Conservation (phyloP, 1,140 invertebrate species). For the Drosophila triauraria region DNA sequence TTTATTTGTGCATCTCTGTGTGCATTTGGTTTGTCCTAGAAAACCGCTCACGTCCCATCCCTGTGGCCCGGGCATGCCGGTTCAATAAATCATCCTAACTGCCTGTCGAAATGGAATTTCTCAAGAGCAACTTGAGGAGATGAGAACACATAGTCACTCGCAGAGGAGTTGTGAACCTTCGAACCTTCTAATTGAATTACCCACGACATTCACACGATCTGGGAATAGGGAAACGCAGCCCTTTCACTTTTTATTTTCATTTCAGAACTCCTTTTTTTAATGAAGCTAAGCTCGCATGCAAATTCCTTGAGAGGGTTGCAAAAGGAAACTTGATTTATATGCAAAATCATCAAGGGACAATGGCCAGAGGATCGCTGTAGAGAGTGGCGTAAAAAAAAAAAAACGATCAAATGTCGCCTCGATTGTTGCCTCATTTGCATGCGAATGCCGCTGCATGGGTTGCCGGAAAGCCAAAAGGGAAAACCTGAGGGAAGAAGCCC, state of each 20-base stretch:
- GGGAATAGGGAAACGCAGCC: conserved; percentile 15
- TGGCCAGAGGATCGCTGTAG: conserved; percentile 35
- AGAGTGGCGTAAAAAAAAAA: neutral
- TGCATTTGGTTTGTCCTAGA: conserved; percentile 41
- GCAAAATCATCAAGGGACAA: conserved; percentile 61
- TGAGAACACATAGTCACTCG: conserved; percentile 2
- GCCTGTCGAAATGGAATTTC: conserved; percentile 72
- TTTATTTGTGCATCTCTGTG: conserved; percentile 9
- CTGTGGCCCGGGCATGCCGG: neutral
- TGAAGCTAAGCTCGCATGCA: conserved; percentile 44
- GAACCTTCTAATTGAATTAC: conserved; percentile 69
- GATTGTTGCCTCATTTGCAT: conserved; percentile 80
- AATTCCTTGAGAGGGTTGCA: conserved; percentile 79
- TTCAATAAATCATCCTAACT: conserved; percentile 84
- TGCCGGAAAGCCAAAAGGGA: conserved; percentile 2
- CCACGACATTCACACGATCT: conserved; percentile 59
- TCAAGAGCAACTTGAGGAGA: conserved; percentile 52
- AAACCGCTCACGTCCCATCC: neutral
- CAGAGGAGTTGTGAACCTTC: conserved; percentile 9
- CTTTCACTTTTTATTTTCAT: conserved; percentile 52
- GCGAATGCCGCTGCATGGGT: conserved; percentile 53
- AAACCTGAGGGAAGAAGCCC: conserved; percentile 17
- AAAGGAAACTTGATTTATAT: conserved; percentile 74
- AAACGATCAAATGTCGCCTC: conserved; percentile 78
- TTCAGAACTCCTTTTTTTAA: conserved; percentile 3